A percentile compares a stretch with the other conserved stretches of the same genome.
Evolutionary conservation across 1,140 invertebrate species (phyloP).

Genomic region (Papilio helenus): DNA sequence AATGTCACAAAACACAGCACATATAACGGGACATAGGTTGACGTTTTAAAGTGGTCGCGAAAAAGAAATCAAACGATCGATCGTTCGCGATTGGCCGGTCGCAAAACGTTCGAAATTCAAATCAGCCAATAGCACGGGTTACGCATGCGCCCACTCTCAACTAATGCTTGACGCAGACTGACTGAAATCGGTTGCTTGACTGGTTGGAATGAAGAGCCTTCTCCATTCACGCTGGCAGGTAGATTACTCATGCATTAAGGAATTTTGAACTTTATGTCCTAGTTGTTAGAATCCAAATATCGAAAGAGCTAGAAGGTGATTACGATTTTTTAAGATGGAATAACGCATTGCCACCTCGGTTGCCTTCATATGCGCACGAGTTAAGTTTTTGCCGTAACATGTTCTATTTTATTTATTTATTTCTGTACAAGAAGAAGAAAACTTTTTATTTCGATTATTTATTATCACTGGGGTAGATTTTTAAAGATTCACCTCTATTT

Average conservation of each 20-base stretch:
- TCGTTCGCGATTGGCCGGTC: conserved; percentile 68
- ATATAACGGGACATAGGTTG: conserved; percentile 64
- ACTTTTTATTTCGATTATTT: neutral
- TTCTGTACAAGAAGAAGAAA: conserved; percentile 46
- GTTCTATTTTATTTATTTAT: conserved; percentile 64
- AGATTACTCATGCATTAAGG: conserved; percentile 42
- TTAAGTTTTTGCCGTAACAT: conserved; percentile 71
- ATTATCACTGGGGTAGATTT: neutral
- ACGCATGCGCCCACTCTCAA: conserved; percentile 58
- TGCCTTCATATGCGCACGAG: conserved; percentile 78
- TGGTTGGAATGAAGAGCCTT: conserved; percentile 65
- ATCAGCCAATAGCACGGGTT: conserved; percentile 57
- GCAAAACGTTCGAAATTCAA: conserved; percentile 69
- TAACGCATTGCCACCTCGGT: conserved; percentile 68
- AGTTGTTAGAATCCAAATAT: conserved; percentile 39
- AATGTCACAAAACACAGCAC: conserved; percentile 74
- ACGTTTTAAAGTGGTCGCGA: conserved; percentile 60
- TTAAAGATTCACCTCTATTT: too few species aligned
- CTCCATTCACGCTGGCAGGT: conserved; percentile 70
- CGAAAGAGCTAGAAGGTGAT: conserved; percentile 37
- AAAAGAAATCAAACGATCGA: conserved; percentile 70
- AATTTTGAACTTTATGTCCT: conserved; percentile 45
- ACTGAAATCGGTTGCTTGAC: conserved; percentile 69
- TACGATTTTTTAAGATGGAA: conserved; percentile 48
- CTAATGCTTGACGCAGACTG: conserved; percentile 70